Evolutionary conservation across 1,140 invertebrate genomes (phyloP), one percentile per base, ranked within the genome.

Genomic region (Achroia grisella): DNA sequence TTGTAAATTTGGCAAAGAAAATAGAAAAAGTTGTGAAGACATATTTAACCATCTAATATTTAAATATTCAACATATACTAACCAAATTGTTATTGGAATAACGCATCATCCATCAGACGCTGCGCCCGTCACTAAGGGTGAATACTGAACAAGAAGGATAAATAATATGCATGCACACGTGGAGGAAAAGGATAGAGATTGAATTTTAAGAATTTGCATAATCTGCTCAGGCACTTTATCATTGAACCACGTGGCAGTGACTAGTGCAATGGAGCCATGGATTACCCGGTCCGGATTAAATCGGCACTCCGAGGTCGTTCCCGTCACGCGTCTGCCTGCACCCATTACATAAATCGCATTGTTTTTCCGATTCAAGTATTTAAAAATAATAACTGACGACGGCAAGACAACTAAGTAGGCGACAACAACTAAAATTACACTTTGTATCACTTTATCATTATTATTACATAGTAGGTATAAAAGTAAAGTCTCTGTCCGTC

Each of bases 161-260:
- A 43, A 72, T 15, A 29, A 23, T 17, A 44, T 44, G 23, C 6
- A 23, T 6, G 14, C 12, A 34, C 39, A n/a, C 37, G 49, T 23
- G 67, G 42, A 44, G 45, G 63, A 80, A 63, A 53, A 55, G 56
- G 65, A 75, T 30, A 52, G 51, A 46, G 44, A 53, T 62, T 66
- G 56, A 80, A 75, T 72, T 84, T 81, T 54, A 65, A 74, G 67
- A 78, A 84, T 84, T 84, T 84, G 76, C 80, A 84, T 84, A 84
- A 84, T 81, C 80, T 84, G 72, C 61, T 65, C 48, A 72, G 66
- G 80, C 64, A 84, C 77, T 84, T 84, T 84, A 84, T 84, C 80
- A 84, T 81, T 70, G 74, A 71, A 84, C 74, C 80, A 84, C 80
- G 80, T 84, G 80, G 71, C 72, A 72, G 72, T 84, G 80, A 84